Base-by-base conservation (phyloP, 1,140 invertebrate species). In the Hypothenemus hampei region DNA sequence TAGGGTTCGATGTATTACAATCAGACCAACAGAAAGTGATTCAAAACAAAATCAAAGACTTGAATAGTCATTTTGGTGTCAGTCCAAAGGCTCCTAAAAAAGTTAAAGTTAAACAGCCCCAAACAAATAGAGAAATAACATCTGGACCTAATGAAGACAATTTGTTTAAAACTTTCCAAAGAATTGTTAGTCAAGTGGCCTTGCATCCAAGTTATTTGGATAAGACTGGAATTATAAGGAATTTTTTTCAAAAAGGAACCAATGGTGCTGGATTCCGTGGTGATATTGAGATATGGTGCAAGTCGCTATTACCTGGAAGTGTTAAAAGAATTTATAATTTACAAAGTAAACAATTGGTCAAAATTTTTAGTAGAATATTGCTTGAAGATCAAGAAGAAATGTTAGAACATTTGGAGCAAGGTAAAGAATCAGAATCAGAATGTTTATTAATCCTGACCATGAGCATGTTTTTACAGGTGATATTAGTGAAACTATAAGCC, bases 331-430 rank as follows among this genome's bases (percentile, higher is more conserved):
- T 95, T 18, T 96, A 95, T 66, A 96, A 96, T 75, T 71, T 97
- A 18, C 91, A 94, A 72, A 93, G 85, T 65, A 96, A 93, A 70
- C 91, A 94, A 63, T 72, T 96, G 26, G 76, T 94, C 0, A 97
- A 96, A 71, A 69, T 96, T 10, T 95, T 93, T 71, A 85, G 89
- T 37, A 80, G 82, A 65, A 81, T 96, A 47, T 87, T 96, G 61
- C 65, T 75, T 8, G 78, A 77, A 5, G 80, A 85, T 72, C 81
- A 86, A 59, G 80, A 86, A 58, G 82, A 84, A 45, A 96, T 96
- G 92, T 67, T 92, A 4, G 82, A 85, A 57, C 81, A 93, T 73
- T 76, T 94, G 31, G 88, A 94, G 67, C 78, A 91, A 67, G 92
- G 55, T 57, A 50, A 33, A 33, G 10, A n/a, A 43, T 43, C 19